Evolutionary conservation across 2,797 vertebrate genomes (phyloP), one percentile per base, ranked within the genome.

Genomic region (Hemibagrus guttatus): DNA sequence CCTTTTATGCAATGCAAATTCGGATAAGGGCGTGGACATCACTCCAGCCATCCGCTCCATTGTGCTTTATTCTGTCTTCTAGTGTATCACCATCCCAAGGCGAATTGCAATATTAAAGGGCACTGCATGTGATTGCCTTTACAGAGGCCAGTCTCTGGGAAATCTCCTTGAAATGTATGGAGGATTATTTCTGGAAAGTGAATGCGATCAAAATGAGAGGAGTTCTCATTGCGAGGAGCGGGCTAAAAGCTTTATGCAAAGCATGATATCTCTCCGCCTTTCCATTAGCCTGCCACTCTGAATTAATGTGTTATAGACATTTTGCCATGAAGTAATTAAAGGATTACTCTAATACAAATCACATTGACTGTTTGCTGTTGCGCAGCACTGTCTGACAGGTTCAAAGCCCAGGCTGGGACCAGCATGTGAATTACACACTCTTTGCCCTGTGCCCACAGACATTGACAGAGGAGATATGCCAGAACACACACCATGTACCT

Each of bases 161-260:
- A 91, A 91, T 89, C 90, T 88, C 92, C 89, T 89, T 88, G 76
- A 92, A 94, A 93, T 91, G 94, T 93, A 94, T 92, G 92, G 90
- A 88, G 93, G 95, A 96, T 96, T 96, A 95, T 92, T 93, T 89
- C 64, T 81, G 86, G 78, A 91, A 92, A 93, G 92, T 92, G 94
- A 92, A 61, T 89, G 91, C 93, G 93, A 95, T 95, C 93, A 94
- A 94, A 95, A 94, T 90, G 92, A 93, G 90, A 87, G 81, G 87
- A 90, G 93, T 91, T 89, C 85, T 85, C 85, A 84, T 87, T 89
- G 91, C 84, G 83, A 90, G 91, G 93, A 92, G 88, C 86, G 92
- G 90, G 92, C 93, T 95, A 94, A 94, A 94, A 94, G 95, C 94
- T 95, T 95, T 95, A 96, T 96, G 95, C 94, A 95, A 95, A 95